These are phyloP conservation scores for Bellardia pandia DNA, from an alignment of 2,888 invertebrate genomes.

Conservation along the genomic window DNA sequence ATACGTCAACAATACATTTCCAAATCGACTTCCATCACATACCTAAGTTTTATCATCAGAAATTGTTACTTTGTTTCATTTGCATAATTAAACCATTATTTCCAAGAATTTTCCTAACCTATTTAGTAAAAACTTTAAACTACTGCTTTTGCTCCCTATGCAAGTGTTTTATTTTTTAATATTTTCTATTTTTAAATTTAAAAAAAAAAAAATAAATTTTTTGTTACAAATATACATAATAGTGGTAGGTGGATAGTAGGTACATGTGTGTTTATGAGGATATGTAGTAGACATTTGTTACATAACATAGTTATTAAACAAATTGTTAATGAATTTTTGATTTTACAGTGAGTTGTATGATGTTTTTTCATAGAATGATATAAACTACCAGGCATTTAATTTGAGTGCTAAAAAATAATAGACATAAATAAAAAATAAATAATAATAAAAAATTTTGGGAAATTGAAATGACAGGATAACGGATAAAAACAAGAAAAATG, in stretches of 20 bases:
- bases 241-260: neutral
- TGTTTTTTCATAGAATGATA: neutral
- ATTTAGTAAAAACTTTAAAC: no score
- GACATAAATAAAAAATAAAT: neutral
- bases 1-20: no score
- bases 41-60: no score
- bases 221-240: neutral
- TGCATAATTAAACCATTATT: no score
- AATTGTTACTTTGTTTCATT: no score
- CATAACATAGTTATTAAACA: neutral
- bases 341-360: neutral
- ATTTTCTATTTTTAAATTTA: no score
- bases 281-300: neutral
- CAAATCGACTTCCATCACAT: no score
- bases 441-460: neutral
- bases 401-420: conserved; percentile 30
- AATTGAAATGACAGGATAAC: conserved; percentile 40
- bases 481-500: conserved; percentile 11
- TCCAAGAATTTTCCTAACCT: no score
- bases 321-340: neutral
- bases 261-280: neutral
- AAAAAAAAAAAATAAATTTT: no score
- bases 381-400: conserved; percentile 21
- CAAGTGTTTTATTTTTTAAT: no score
- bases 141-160: no score